A percentile compares a stretch with the other conserved stretches of the same genome.
phyloP scores from a whole-genome alignment of 2,113 vertebrate species.

The Fregata magnificens region DNA sequence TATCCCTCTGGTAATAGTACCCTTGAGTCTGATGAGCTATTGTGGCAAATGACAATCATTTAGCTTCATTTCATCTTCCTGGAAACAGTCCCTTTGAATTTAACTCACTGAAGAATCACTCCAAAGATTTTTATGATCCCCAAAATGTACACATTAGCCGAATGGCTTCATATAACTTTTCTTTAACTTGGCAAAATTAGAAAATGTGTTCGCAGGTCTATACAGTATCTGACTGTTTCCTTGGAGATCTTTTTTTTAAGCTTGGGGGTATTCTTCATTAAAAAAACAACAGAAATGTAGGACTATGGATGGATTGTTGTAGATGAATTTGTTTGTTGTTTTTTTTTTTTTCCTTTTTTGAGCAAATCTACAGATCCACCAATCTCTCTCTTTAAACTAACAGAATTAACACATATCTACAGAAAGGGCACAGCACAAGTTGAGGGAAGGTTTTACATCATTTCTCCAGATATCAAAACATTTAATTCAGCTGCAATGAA shows the following conservation, averaged over 20 bases:
- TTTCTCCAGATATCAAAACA: slow-evolving; percentile 17
- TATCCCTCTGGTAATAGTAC: neutral
- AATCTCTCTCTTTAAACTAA: neutral
- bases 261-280: neutral
- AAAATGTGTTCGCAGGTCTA: neutral
- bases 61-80: neutral
- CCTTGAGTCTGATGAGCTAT: neutral
- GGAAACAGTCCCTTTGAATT: neutral
- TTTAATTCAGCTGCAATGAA: slow-evolving; percentile 21
- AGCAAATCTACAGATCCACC: neutral
- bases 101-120: neutral
- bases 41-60: neutral
- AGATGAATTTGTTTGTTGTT: neutral
- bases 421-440: neutral
- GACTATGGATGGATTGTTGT: neutral
- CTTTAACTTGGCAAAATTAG: neutral
- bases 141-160: neutral
- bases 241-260: neutral
- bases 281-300: neutral
- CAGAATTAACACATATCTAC: neutral
- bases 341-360: neutral
- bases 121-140: neutral
- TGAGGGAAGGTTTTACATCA: neutral
- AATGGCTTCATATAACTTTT: neutral
- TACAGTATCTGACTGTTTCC: neutral